Conservation (phyloP, 2,797 vertebrate genomes). For the Epinephelus coioides region DNA sequence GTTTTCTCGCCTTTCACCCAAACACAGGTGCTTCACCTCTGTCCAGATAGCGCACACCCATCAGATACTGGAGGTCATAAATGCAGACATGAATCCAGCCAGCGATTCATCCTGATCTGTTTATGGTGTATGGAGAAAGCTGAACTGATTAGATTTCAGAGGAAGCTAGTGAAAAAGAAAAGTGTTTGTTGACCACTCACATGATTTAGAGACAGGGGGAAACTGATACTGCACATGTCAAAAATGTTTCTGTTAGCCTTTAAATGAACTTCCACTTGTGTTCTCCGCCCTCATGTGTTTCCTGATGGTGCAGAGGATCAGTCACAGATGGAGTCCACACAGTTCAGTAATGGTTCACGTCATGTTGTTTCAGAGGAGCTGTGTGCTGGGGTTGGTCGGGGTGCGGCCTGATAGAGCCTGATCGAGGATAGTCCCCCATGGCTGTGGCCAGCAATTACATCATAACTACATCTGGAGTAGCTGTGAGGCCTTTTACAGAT, state of each 20-base stretch:
- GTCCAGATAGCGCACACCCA: conserved; percentile 17
- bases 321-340: conserved; percentile 55
- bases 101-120: background rate
- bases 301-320: conserved; percentile 46
- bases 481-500: conserved; percentile 59
- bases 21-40: conserved; percentile 48
- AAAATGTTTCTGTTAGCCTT: conserved; percentile 43
- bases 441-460: conserved; percentile 69
- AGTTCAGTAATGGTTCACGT: conserved; percentile 50
- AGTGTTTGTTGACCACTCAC: conserved; percentile 18
- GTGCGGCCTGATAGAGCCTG: conserved; percentile 59
- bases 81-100: background rate
- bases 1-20: conserved; percentile 45
- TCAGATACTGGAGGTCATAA: conserved; percentile 5
- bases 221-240: conserved; percentile 11
- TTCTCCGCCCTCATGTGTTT: conserved; percentile 48
- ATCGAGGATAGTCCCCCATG: conserved; percentile 81
- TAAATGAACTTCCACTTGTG: conserved; percentile 54
- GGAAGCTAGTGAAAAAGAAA: background rate
- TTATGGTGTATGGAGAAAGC: conserved; percentile 1
- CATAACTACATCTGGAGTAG: conserved; percentile 81
- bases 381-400: conserved; percentile 38
- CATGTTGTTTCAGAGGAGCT: conserved; percentile 57
- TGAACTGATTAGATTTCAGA: conserved; percentile 17
- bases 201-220: conserved; percentile 22